Conservation (phyloP, 2,888 invertebrate genomes). For the Trissonchulus sp. region DNA sequence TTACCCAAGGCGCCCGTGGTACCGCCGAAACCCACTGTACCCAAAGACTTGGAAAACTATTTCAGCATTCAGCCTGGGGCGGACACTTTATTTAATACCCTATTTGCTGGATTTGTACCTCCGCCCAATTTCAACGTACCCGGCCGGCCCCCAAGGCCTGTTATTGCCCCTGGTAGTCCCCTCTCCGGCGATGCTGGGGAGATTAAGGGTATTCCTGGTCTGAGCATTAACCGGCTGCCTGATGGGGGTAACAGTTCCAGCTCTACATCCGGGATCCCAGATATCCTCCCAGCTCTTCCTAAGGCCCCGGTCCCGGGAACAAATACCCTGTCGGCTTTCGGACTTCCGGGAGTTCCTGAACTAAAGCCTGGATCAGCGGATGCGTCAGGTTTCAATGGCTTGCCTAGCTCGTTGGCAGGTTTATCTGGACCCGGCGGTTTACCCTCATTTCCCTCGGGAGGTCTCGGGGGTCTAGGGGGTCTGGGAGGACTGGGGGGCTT, state of each 20-base stretch:
- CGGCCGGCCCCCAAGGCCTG: neutral
- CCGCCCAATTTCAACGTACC: constrained; percentile 49
- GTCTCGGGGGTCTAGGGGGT: constrained; percentile 8
- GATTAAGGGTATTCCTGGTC: no score
- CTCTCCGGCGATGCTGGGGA: neutral
- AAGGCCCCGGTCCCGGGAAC: constrained; percentile 39
- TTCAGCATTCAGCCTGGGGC: constrained; percentile 20
- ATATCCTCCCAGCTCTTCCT: constrained; percentile 47
- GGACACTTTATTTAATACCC: constrained; percentile 6
- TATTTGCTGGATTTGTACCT: constrained; percentile 40
- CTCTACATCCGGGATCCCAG: constrained; percentile 51
- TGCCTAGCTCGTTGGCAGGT: neutral
- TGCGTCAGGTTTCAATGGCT: neutral
- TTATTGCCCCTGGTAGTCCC: constrained; percentile 14
- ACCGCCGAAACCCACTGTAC: constrained; percentile 23
- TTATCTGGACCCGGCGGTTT: neutral
- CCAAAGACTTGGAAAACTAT: constrained; percentile 15
- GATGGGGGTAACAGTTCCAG: constrained; percentile 32
- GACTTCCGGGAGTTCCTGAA: neutral
- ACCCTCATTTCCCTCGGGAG: neutral
- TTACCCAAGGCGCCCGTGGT: neutral
- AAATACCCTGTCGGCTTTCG: neutral
- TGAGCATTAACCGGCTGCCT: neutral
- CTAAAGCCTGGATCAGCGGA: neutral
- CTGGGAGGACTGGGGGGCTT: neutral